A percentile compares a stretch with the other conserved stretches of the same genome.
phyloP scores from a whole-genome alignment of 2,888 invertebrate species.

The Desoria tigrina region DNA sequence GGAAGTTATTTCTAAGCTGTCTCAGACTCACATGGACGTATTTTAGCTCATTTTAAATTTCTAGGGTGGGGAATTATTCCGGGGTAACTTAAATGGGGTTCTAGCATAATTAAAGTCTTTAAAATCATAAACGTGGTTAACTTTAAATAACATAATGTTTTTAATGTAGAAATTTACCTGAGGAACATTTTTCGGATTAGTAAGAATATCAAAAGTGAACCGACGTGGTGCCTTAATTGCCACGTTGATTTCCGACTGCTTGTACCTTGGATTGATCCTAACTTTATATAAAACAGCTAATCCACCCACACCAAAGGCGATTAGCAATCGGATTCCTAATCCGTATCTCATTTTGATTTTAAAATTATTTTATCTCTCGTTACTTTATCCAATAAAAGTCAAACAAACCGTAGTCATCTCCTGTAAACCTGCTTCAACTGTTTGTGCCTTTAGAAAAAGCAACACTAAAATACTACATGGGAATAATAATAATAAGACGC shows the following conservation, averaged over 20 bases:
- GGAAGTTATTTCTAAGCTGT: conserved; percentile 2
- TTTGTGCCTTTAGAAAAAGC: no score
- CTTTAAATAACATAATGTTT: conserved; percentile 1
- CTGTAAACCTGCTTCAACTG: no score
- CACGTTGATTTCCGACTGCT: conserved; percentile 44
- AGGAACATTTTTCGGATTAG: conserved; percentile 46
- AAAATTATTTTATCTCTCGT: no score
- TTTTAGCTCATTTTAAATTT: no score
- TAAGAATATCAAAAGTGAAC: conserved; percentile 46
- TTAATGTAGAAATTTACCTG: conserved; percentile 34
- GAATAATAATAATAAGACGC: no score
- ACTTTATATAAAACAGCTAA: conserved; percentile 48
- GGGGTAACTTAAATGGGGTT: no score
- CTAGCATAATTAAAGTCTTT: no score
- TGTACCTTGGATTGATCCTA: conserved; percentile 39
- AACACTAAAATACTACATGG: no score
- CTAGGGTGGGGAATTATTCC: no score
- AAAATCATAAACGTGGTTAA: neutral
- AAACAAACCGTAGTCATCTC: no score
- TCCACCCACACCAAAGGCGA: conserved; percentile 48
- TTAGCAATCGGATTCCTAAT: conserved; percentile 45
- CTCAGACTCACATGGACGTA: no score
- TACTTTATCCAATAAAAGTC: no score
- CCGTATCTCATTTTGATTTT: conserved; percentile 50
- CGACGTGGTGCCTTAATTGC: conserved; percentile 41